phyloP scores from a whole-genome alignment of 2,797 vertebrate genomes.

The Myotis myotis region DNA sequence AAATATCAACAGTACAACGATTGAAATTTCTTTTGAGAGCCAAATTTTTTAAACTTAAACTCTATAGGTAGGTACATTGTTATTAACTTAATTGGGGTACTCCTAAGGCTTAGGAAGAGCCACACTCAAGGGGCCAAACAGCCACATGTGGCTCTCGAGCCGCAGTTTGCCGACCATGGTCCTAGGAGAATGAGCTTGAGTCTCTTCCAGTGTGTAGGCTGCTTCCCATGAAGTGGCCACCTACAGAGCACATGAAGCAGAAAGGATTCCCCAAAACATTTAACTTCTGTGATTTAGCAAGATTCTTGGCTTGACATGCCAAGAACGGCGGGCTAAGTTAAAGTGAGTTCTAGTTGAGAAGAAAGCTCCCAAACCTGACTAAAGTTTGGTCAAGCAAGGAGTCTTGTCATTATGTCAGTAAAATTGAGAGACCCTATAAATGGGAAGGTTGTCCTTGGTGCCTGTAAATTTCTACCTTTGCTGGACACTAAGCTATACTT shows the following conservation, averaged over 20 bases:
- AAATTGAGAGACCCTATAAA: not conserved
- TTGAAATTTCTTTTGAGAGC: too few relatives aligned
- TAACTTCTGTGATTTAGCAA: not conserved
- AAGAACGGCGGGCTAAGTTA: not conserved
- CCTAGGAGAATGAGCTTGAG: not conserved
- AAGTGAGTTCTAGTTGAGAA: not conserved
- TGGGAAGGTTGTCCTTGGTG: not conserved
- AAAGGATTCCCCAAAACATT: not conserved
- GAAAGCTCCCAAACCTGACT: not conserved
- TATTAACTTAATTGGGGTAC: too few relatives aligned
- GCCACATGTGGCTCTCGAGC: too few relatives aligned
- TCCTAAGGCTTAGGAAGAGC: too few relatives aligned
- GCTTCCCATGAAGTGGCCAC: not conserved
- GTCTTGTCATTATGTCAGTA: not conserved
- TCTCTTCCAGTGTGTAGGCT: not conserved
- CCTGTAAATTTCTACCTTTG: not conserved
- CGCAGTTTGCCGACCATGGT: too few relatives aligned
- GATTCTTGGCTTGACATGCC: not conserved
- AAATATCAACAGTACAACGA: too few relatives aligned
- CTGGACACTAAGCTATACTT: not conserved
- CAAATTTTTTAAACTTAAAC: too few relatives aligned
- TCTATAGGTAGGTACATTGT: too few relatives aligned
- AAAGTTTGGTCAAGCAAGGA: not conserved
- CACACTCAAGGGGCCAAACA: too few relatives aligned
- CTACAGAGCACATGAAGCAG: not conserved